A percentile compares a stretch with the other conserved stretches of the same genome.
Conservation (phyloP, 2,797 vertebrate genomes). For the Odontamblyopus lacepedii region DNA sequence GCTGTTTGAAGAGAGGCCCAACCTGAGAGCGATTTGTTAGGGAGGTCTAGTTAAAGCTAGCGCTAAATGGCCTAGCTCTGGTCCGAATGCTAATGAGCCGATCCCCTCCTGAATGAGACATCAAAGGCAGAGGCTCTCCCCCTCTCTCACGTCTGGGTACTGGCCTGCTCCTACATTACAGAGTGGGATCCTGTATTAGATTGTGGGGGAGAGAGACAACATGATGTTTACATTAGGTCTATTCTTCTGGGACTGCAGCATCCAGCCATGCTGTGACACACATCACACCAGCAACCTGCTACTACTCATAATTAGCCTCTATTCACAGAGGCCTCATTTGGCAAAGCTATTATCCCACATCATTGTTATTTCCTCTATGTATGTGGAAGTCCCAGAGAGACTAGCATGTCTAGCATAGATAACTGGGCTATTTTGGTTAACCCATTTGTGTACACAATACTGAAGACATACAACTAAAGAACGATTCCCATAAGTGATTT, state of each 20-base stretch:
- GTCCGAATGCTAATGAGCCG: conserved; percentile 74
- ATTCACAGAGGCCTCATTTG: conserved; percentile 71
- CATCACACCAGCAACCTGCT: conserved; percentile 62
- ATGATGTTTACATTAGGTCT: conserved; percentile 67
- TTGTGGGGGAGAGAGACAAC: conserved; percentile 34
- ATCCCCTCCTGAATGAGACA: conserved; percentile 70
- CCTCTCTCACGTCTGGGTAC: conserved; percentile 36
- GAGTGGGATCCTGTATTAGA: conserved; percentile 30
- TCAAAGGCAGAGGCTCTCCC: conserved; percentile 60
- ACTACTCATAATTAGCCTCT: conserved; percentile 70
- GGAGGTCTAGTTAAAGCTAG: conserved; percentile 72
- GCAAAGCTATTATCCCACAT: conserved; percentile 71
- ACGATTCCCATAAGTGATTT: conserved; percentile 67
- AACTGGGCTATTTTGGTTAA: conserved; percentile 71
- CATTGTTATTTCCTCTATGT: conserved; percentile 71
- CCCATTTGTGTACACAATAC: conserved; percentile 70
- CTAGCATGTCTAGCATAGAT: conserved; percentile 64
- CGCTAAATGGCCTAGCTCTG: conserved; percentile 69
- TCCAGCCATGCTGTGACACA: conserved; percentile 67
- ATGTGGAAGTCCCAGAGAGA: conserved; percentile 62
- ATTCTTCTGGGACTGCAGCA: conserved; percentile 56
- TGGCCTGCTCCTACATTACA: conserved; percentile 55
- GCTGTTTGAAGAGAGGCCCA: conserved; percentile 42
- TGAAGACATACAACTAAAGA: conserved; percentile 49
- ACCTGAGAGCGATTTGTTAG: conserved; percentile 69